These are phyloP conservation scores for Aptenodytes forsteri DNA, from an alignment of 2,113 vertebrate genomes.

Conservation along the genomic window DNA sequence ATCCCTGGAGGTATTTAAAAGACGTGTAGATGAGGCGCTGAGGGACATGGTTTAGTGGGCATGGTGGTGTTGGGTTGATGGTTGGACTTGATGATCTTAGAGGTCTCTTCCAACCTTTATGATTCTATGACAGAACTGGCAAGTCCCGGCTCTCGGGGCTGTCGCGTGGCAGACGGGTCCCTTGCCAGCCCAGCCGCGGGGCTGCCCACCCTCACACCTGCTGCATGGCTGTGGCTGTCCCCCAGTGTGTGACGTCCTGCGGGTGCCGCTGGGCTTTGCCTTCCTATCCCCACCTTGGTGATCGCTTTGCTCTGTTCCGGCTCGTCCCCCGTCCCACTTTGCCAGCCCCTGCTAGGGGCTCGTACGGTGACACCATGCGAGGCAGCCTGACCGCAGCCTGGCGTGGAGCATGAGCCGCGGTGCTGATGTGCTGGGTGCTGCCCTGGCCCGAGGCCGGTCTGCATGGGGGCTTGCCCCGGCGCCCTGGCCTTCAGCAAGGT, in stretches of 20 bases:
- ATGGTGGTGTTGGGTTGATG: too few relatives aligned
- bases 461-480: neutral
- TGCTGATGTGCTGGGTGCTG: neutral
- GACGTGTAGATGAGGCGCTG: too few relatives aligned
- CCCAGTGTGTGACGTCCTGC: fast-evolving
- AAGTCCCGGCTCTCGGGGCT: too few relatives aligned
- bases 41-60: too few relatives aligned
- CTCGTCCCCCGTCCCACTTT: neutral
- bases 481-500: neutral
- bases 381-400: neutral
- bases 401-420: neutral
- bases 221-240: neutral
- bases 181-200: neutral
- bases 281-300: fast-evolving
- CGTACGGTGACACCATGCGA: fast-evolving
- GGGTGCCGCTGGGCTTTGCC: neutral
- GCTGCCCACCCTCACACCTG: neutral
- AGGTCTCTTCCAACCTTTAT: too few relatives aligned
- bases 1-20: too few relatives aligned
- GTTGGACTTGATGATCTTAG: too few relatives aligned
- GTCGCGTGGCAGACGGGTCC: neutral
- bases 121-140: too few relatives aligned
- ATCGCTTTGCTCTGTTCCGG: neutral
- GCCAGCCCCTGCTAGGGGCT: neutral
- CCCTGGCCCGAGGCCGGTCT: neutral